Conservation (phyloP, 2,797 vertebrate genomes). For the Myripristis jacobus region DNA sequence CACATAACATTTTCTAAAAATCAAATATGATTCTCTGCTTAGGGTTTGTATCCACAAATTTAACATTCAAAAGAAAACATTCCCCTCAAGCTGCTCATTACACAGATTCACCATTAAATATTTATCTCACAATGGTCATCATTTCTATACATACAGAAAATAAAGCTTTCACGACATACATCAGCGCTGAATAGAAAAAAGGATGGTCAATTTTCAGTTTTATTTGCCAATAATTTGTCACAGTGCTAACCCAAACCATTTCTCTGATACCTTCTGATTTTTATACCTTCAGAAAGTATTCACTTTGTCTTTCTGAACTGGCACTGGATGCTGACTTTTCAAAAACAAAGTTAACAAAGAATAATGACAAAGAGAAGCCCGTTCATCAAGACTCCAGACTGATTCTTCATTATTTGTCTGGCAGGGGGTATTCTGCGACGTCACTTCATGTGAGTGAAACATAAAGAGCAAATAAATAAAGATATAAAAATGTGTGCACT, state of each 20-base stretch:
- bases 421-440: conserved; percentile 23
- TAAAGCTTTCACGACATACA: too few relatives aligned
- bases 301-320: background rate
- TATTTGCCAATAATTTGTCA: too few relatives aligned
- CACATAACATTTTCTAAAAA: too few relatives aligned
- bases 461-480: background rate
- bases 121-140: too few relatives aligned
- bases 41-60: too few relatives aligned
- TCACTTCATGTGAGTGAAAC: conserved; percentile 22
- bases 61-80: too few relatives aligned
- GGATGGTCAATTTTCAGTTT: too few relatives aligned
- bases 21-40: too few relatives aligned
- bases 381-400: background rate
- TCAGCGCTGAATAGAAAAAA: too few relatives aligned
- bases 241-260: background rate
- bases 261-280: background rate
- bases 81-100: too few relatives aligned
- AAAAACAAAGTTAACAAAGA: conserved; percentile 10
- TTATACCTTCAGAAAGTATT: background rate
- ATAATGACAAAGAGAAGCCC: background rate
- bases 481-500: conserved; percentile 1
- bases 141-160: too few relatives aligned
- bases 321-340: conserved; percentile 12
- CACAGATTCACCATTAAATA: too few relatives aligned
- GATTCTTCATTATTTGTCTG: conserved; percentile 27